These are phyloP conservation scores for Chaetorhynchus papuensis DNA, from an alignment of 2,113 vertebrate species.

Conservation along the genomic window DNA sequence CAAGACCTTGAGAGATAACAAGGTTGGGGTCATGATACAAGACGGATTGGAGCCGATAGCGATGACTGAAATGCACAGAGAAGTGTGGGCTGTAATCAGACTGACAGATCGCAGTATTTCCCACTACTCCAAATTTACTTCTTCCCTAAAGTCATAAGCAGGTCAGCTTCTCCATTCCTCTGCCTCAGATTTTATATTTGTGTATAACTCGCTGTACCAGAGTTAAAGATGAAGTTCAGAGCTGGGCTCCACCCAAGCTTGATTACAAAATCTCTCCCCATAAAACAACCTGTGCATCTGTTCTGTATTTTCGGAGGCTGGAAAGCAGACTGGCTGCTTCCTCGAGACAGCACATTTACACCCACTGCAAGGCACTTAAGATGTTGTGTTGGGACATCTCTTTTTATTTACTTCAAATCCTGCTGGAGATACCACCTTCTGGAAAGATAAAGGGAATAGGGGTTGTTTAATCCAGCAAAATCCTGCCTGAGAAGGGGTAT, in stretches of 20 bases:
- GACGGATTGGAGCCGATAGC: not conserved
- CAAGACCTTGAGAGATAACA: conserved; percentile 1
- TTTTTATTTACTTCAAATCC: not conserved
- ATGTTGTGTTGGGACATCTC: not conserved
- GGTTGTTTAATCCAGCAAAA: not conserved
- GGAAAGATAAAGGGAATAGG: not conserved
- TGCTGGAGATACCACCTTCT: not conserved
- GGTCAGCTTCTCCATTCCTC: not conserved
- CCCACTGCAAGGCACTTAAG: not conserved
- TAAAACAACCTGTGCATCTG: not conserved
- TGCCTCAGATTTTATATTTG: not conserved
- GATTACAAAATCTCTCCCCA: not conserved
- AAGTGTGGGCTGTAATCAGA: conserved; percentile 22
- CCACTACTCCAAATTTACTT: conserved; percentile 15
- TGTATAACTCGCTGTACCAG: not conserved
- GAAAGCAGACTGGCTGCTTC: not conserved
- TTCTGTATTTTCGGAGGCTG: not conserved
- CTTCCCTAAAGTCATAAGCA: conserved; percentile 19
- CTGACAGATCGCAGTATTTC: conserved; percentile 4
- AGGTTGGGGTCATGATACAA: not conserved
- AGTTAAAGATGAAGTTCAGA: not conserved
- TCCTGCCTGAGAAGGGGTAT: not conserved
- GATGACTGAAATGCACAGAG: not conserved
- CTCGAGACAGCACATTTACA: not conserved
- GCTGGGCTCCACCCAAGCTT: not conserved